Percentiles rank a stretch among this genome's conserved stretches.
Conservation (phyloP, 2,888 invertebrate species). For the Cenopis cana region DNA sequence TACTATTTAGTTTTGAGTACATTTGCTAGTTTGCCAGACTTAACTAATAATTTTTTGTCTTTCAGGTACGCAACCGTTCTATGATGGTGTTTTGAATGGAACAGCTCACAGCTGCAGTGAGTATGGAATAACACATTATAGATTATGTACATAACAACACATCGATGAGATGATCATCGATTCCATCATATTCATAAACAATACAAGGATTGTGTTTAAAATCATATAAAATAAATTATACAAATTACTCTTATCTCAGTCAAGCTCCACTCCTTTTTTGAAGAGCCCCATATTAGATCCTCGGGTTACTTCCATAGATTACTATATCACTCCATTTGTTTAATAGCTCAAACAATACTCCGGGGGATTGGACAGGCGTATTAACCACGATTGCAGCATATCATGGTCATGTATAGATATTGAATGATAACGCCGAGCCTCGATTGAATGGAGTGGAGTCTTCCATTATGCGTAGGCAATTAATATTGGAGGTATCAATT, state of each 20-base stretch:
- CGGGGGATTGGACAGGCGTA: neutral
- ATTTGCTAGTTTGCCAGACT: neutral
- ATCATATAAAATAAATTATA: no score
- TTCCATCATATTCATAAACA: no score
- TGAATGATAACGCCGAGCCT: neutral
- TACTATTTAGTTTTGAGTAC: no score
- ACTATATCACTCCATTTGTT: neutral
- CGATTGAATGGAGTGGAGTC: neutral
- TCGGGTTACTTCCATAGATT: no score
- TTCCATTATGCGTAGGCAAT: neutral
- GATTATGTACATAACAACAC: no score
- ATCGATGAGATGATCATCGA: no score
- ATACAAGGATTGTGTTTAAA: no score
- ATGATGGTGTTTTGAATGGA: no score
- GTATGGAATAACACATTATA: neutral
- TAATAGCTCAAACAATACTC: neutral
- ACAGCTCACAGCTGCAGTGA: neutral
- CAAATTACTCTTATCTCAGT: no score
- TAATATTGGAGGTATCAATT: neutral
- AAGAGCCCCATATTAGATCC: no score
- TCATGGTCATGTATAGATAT: neutral
- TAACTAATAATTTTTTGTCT: neutral
- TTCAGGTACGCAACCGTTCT: conserved; percentile 1
- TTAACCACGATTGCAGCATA: neutral
- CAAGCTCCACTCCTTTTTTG: no score